Base-by-base conservation (phyloP, 2,888 invertebrate species). In the Tetramorium bicarinatum region DNA sequence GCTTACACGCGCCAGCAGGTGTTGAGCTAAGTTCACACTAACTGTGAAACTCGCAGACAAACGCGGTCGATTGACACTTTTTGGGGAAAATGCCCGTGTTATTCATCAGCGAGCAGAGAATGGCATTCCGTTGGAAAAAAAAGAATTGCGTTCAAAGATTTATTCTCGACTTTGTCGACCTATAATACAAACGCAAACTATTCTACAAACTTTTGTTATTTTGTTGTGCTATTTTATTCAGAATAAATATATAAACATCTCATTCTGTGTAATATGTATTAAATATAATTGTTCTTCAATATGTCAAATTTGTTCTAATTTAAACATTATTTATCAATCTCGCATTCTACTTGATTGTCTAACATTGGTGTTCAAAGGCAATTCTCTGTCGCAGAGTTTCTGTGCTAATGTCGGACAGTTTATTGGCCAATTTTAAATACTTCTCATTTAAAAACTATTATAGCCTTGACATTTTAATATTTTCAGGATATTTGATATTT, bases 1-100 rank as follows among this genome's bases (percentile, higher is more conserved):
- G 41, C 38, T 54, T 38, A 71, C 1, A 21, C 8, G 34, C 52
- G 15, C 1, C 9, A 56, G 72, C 72, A 72, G 72, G 72, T 72
- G 72, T 72, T 59, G 18, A 72, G 6, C 41, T 56, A 41, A 71
- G 4, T 49, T 13, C 29, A 69, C 54, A 6, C 29, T 34, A 34
- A 3, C 29, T 34, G 18, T n/a, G 8, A 13, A 25, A 3, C 41
- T 64, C 2, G 41, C 49, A 6, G 34, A 49, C 49, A 6, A 49
- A 49, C 25, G 56, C 21, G 0, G 6, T 25, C 25, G 21, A 47
- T 44, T 11, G 13, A 41, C 56, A 64, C 62, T 64, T 64, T 64
- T 64, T 64, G 11, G 7, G 41, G n/a, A 34, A 38, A 56, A 41
- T 15, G 72, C 11, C 4, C 21, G 13, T 25, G 25, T 41, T 21